These are phyloP conservation scores for Cotesia glomerata DNA, from an alignment of 1,140 invertebrate genomes.

Conservation along the genomic window DNA sequence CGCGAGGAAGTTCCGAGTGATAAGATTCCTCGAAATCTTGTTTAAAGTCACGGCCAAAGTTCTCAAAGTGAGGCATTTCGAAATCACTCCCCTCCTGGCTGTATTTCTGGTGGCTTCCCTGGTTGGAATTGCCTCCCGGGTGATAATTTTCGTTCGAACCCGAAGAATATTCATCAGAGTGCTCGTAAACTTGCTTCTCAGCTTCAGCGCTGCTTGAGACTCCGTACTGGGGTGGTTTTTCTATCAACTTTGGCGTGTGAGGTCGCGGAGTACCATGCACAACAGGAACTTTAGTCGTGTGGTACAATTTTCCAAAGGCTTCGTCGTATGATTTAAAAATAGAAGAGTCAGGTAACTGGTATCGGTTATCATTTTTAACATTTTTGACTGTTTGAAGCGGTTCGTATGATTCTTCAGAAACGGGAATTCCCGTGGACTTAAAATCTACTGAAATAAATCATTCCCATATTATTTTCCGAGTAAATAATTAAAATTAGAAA, in stretches of 20 bases:
- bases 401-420: too few relatives aligned
- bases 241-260: background rate
- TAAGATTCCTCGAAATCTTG: constrained; percentile 50
- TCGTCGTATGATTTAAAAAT: constrained; percentile 32
- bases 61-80: background rate
- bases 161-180: background rate
- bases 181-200: constrained; percentile 10
- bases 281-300: background rate
- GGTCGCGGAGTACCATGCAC: background rate
- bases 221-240: background rate
- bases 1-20: constrained; percentile 37
- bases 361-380: constrained; percentile 3
- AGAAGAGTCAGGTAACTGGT: constrained; percentile 20
- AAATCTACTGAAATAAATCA: too few relatives aligned
- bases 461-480: too few relatives aligned
- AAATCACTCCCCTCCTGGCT: constrained; percentile 40
- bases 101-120: constrained; percentile 31
- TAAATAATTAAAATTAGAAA: too few relatives aligned
- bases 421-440: too few relatives aligned
- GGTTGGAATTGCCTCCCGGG: background rate
- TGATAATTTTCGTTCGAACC: background rate
- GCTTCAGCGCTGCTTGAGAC: background rate
- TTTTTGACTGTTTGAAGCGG: background rate
- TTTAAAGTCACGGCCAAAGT: constrained; percentile 40
- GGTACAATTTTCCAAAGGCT: constrained; percentile 28